Percentiles rank a stretch among this genome's conserved stretches.
Evolutionary conservation across 2,797 vertebrate species (phyloP).

Genomic region (Melanotaenia trifasciata): DNA sequence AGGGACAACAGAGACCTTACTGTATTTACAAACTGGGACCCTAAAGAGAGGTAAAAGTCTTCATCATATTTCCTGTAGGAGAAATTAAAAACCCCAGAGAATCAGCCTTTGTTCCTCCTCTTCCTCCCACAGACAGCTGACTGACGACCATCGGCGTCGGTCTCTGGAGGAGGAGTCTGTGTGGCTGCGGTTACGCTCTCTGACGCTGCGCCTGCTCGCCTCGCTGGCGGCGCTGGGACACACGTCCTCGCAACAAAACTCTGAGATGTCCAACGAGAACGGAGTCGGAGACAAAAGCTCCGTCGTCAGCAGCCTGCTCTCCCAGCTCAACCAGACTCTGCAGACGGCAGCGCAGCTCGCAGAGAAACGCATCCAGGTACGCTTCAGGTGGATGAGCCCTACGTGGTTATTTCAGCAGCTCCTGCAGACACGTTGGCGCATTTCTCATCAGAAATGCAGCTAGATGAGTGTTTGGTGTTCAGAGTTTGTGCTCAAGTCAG

Average conservation of each 20-base stretch:
- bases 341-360: constrained; percentile 85
- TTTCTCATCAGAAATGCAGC: no score
- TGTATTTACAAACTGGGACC: constrained; percentile 94
- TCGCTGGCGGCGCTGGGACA: constrained; percentile 85
- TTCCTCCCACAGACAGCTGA: constrained; percentile 83
- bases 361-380: constrained; percentile 78
- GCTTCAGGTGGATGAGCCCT: not conserved
- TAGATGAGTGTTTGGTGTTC: no score
- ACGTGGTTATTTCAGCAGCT: not conserved
- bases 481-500: no score
- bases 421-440: not conserved
- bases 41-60: constrained; percentile 85
- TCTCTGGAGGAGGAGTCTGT: constrained; percentile 92
- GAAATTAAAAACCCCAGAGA: not conserved
- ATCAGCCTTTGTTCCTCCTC: not conserved
- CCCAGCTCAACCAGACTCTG: constrained; percentile 86
- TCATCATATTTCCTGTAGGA: not conserved
- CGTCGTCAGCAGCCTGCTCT: constrained; percentile 83
- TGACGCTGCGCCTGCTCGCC: constrained; percentile 91
- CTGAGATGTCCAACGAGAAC: constrained; percentile 88
- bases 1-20: constrained; percentile 97
- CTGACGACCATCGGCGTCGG: constrained; percentile 86
- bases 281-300: constrained; percentile 89
- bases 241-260: constrained; percentile 86
- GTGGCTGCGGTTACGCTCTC: constrained; percentile 92